Base-by-base conservation (phyloP, 1,140 invertebrate species). In the Eupeodes corollae region DNA sequence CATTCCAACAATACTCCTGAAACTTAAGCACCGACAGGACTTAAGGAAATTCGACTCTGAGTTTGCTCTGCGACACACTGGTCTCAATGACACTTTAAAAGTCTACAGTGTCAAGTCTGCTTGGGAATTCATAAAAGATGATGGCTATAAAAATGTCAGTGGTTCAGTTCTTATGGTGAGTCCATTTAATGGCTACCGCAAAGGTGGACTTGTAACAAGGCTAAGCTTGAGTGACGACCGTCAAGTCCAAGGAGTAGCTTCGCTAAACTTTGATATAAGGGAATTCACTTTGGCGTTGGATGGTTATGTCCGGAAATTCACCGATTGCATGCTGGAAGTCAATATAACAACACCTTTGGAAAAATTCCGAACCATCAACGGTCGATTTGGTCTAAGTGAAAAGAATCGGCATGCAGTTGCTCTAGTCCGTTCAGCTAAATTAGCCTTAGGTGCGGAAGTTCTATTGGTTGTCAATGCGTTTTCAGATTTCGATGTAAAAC, bases 271-370 rank as follows among this genome's bases (percentile, higher is more conserved):
- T 13, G 83, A 86, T 53, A 74, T 79, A 32, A 75, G 79, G 51
- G 76, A 79, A 33, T 78, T 83, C 45, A 77, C 77, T 0, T 73
- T 79, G 1, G 69, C 69, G 42, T 70, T 82, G 19, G 71, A 80
- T 76, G 80, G 80, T 6, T 73, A 80, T 57, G 74, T 81, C 44
- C 75, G 74, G 32, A 74, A 75, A 41, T 69, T 83, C 15, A 79
- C 76, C 1, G 76, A 82, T 56, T 81, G 75, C 53, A 80, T 79
- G 76, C 56, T 84, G 5, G 68, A 72, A 15, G 75, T 87, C 5
- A 85, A 86, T 55, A 70, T 86, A 0, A 84, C 81, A 2, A 84
- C 82, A 2, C 82, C 83, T 0, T 66, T 80, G 18, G 77, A 83
- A 44, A 79, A 78, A 43, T 79, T 79, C 50, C 69, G 77, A 1